Conservation (phyloP, 2,797 vertebrate species). For the Scomberomorus guttatus region DNA sequence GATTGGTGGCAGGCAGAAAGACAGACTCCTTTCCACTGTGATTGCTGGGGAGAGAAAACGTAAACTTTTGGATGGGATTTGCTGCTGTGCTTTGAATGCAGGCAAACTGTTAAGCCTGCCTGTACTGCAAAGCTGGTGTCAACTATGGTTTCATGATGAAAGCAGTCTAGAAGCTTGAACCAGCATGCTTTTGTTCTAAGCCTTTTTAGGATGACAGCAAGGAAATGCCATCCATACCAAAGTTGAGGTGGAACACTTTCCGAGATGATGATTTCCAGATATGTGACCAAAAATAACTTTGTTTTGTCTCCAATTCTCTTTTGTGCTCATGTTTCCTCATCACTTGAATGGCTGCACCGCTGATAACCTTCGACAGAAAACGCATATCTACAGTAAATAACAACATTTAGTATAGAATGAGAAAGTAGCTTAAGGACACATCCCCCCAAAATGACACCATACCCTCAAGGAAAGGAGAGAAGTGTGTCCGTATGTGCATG, state of each 20-base stretch:
- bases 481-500: not conserved
- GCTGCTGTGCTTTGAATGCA: conserved; percentile 43
- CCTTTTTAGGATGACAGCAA: conserved; percentile 7
- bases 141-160: conserved; percentile 8
- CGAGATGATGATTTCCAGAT: conserved; percentile 6
- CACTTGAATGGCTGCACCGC: not conserved
- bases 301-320: conserved; percentile 15
- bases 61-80: conserved; percentile 38
- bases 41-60: conserved; percentile 41
- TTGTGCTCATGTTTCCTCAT: conserved; percentile 1
- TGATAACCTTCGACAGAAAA: conserved; percentile 3
- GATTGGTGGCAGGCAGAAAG: conserved; percentile 22
- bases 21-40: conserved; percentile 29
- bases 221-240: conserved; percentile 21
- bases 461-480: not conserved
- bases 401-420: conserved; percentile 9
- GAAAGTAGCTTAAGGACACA: not conserved
- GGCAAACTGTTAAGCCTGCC: conserved; percentile 27
- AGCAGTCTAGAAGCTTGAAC: conserved; percentile 15
- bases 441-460: conserved; percentile 10
- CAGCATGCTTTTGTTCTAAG: conserved; percentile 10
- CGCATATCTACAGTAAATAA: conserved; percentile 15
- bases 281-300: conserved; percentile 14
- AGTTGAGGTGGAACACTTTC: not conserved
- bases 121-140: conserved; percentile 36